These are phyloP conservation scores for Carassius carassius DNA, from an alignment of 2,113 vertebrate species.

Conservation along the genomic window DNA sequence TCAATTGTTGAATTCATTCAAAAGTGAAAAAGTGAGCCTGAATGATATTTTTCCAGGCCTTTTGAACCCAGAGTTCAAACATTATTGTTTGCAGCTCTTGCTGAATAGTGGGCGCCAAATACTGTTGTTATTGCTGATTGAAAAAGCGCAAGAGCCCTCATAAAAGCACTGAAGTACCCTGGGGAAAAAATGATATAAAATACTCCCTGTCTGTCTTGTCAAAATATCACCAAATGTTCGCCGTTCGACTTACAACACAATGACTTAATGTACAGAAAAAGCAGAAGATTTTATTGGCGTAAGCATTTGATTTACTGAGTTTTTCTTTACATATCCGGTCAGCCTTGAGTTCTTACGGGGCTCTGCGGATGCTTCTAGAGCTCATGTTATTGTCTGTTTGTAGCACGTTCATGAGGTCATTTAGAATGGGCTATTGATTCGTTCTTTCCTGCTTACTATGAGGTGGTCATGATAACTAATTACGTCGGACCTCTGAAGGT, in stretches of 20 bases:
- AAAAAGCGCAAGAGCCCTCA: slow-evolving; percentile 74
- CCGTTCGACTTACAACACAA: slow-evolving; percentile 56
- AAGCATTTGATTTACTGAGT: slow-evolving; percentile 36
- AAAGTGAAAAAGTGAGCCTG: slow-evolving; percentile 58
- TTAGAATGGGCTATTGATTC: slow-evolving; percentile 45
- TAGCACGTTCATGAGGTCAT: slow-evolving; percentile 32
- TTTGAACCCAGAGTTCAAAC: slow-evolving; percentile 75
- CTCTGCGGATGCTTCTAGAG: slow-evolving; percentile 14
- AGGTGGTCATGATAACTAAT: slow-evolving; percentile 36
- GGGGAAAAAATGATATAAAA: slow-evolving; percentile 69
- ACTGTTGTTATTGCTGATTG: slow-evolving; percentile 76
- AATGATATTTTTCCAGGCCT: slow-evolving; percentile 64
- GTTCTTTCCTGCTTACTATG: slow-evolving; percentile 6
- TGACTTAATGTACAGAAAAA: slow-evolving; percentile 60
- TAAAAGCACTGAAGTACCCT: slow-evolving; percentile 69
- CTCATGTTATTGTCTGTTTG: slow-evolving; percentile 38
- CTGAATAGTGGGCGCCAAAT: slow-evolving; percentile 68
- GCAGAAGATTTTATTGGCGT: slow-evolving; percentile 56
- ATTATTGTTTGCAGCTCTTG: slow-evolving; percentile 69
- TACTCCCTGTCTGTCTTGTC: slow-evolving; percentile 67
- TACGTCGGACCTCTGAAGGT: not conserved
- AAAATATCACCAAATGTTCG: slow-evolving; percentile 67
- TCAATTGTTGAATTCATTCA: slow-evolving; percentile 55
- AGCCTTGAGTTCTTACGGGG: slow-evolving; percentile 53
- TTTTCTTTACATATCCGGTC: slow-evolving; percentile 48